Percentiles rank a stretch among this genome's conserved stretches.
phyloP scores from a whole-genome alignment of 2,113 vertebrate genomes.

The Gymnocephalus cernua region DNA sequence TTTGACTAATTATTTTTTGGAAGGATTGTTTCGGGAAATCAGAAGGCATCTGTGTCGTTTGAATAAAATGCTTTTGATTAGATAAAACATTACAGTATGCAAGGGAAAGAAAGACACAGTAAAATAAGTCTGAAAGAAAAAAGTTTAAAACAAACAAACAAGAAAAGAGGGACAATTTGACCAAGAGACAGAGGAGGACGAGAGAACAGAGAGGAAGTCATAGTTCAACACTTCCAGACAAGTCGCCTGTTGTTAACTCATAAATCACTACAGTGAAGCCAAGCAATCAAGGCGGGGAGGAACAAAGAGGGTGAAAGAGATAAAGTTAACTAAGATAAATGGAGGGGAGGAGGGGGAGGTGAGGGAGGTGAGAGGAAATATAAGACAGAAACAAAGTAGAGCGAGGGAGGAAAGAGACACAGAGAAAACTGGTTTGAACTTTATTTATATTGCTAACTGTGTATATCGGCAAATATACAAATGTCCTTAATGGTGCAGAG shows the following conservation, averaged over 20 bases:
- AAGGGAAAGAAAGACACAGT: background rate
- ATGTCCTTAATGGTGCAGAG: too few species aligned
- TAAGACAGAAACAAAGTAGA: constrained; percentile 13
- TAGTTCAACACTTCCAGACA: constrained; percentile 45
- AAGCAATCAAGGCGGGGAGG: background rate
- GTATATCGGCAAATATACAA: too few species aligned
- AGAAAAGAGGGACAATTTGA: background rate
- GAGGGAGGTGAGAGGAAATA: constrained; percentile 33
- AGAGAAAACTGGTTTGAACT: background rate
- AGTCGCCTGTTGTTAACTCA: constrained; percentile 23
- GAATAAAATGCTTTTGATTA: background rate
- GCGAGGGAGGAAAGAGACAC: background rate
- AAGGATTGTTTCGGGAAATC: too few species aligned
- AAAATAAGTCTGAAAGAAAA: background rate
- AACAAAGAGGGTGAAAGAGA: constrained; percentile 21
- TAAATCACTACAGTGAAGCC: constrained; percentile 43
- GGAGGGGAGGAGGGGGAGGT: background rate
- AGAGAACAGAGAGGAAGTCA: constrained; percentile 46
- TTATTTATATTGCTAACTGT: too few species aligned
- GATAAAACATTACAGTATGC: background rate
- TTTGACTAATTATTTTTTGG: background rate
- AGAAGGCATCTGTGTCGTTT: background rate
- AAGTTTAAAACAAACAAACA: background rate
- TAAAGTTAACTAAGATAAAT: constrained; percentile 33
- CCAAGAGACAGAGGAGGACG: constrained; percentile 5